phyloP scores from a whole-genome alignment of 1,140 invertebrate species.

The Archivesica marissinica region DNA sequence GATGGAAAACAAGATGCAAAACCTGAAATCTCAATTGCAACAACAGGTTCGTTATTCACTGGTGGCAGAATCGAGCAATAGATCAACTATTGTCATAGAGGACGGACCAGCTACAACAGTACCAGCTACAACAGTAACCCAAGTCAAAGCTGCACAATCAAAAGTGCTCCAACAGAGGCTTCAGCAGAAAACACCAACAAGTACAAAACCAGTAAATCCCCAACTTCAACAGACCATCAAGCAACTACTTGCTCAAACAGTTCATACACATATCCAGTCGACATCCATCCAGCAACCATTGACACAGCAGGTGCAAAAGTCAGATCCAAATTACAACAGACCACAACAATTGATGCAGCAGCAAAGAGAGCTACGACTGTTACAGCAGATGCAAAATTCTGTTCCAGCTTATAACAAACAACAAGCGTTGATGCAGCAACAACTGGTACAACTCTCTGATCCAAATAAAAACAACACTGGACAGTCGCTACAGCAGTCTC shows the following conservation, averaged over 20 bases:
- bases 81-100: constrained; percentile 35
- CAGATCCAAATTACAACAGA: neutral
- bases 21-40: no score
- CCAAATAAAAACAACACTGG: neutral
- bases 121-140: neutral
- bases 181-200: no score
- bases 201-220: neutral
- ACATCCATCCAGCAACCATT: no score
- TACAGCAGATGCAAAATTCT: constrained; percentile 5
- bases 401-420: neutral
- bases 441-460: neutral
- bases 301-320: no score
- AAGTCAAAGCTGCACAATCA: no score
- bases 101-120: constrained; percentile 6
- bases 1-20: no score
- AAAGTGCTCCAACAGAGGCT: no score
- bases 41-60: neutral
- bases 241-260: no score
- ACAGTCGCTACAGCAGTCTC: neutral
- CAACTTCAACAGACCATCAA: no score
- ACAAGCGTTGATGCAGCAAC: neutral
- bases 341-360: neutral
- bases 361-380: neutral
- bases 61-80: neutral
- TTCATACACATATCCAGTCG: no score